phyloP scores from a whole-genome alignment of 2,797 vertebrate genomes.

The Chelidonichthys spinosus region DNA sequence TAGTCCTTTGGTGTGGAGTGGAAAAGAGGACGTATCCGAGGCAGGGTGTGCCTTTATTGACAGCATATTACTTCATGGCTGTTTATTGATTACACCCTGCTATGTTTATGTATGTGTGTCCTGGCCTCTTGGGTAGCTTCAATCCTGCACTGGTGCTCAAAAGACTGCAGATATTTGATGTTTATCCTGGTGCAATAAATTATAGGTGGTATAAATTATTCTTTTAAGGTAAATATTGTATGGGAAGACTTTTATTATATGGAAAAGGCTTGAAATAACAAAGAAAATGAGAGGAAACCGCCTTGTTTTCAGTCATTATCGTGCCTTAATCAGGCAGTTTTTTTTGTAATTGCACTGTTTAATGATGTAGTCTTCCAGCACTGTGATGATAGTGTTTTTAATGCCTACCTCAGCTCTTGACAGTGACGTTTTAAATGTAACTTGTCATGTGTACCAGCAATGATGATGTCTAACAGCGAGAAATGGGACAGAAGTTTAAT shows the following conservation, averaged over 20 bases:
- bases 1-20: slow-evolving; percentile 36
- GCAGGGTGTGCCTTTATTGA: slow-evolving; percentile 68
- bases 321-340: slow-evolving; percentile 76
- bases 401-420: slow-evolving; percentile 71
- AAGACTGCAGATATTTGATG: slow-evolving; percentile 52
- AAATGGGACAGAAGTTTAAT: slow-evolving; percentile 20
- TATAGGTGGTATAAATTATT: slow-evolving; percentile 49
- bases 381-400: slow-evolving; percentile 53
- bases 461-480: slow-evolving; percentile 6
- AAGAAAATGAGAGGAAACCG: slow-evolving; percentile 39
- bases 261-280: slow-evolving; percentile 44
- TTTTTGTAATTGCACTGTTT: slow-evolving; percentile 68
- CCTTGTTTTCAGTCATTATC: slow-evolving; percentile 57
- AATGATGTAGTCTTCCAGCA: slow-evolving; percentile 60
- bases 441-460: slow-evolving; percentile 18
- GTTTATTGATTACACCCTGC: slow-evolving; percentile 65
- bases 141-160: slow-evolving; percentile 56
- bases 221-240: slow-evolving; percentile 39
- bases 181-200: slow-evolving; percentile 63
- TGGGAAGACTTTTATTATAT: slow-evolving; percentile 44
- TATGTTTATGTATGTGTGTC: slow-evolving; percentile 65
- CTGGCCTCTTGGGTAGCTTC: slow-evolving; percentile 59
- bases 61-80: slow-evolving; percentile 52
- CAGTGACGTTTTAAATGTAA: slow-evolving; percentile 31
- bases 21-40: slow-evolving; percentile 47